A percentile compares a stretch with the other conserved stretches of the same genome.
phyloP scores from a whole-genome alignment of 2,888 invertebrate species.

The Cephus nigrinus region DNA sequence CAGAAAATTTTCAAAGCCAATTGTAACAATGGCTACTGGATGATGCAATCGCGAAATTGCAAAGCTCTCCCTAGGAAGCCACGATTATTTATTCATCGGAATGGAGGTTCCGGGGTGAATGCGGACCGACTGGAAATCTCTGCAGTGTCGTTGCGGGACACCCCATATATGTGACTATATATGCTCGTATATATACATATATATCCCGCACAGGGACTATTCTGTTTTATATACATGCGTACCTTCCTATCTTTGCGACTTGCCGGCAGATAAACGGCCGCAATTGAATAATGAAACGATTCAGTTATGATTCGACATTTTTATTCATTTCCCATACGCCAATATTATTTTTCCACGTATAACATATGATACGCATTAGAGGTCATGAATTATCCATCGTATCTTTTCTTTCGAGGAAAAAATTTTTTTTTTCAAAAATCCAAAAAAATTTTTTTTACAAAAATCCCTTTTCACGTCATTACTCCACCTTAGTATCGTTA shows the following conservation, averaged over 20 bases:
- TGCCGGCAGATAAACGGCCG: slow-evolving; percentile 14
- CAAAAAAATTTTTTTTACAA: too few species aligned
- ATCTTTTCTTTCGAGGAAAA: too few species aligned
- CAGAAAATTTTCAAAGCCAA: neutral
- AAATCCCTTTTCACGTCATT: too few species aligned
- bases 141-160: slow-evolving; percentile 13
- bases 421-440: too few species aligned
- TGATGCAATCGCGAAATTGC: neutral
- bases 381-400: neutral
- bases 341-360: too few species aligned
- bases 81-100: neutral
- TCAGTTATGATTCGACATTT: slow-evolving; percentile 19
- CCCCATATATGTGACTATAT: neutral
- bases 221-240: neutral
- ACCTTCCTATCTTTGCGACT: slow-evolving; percentile 17
- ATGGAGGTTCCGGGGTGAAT: neutral
- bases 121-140: slow-evolving; percentile 8
- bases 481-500: neutral
- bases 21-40: neutral
- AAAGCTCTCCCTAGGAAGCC: neutral
- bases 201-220: neutral
- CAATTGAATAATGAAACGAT: slow-evolving; percentile 24
- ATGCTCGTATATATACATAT: neutral
- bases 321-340: slow-evolving; percentile 3
- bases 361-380: neutral